Base-by-base conservation (phyloP, 2,797 vertebrate genomes). In the Xyrichtys novacula region DNA sequence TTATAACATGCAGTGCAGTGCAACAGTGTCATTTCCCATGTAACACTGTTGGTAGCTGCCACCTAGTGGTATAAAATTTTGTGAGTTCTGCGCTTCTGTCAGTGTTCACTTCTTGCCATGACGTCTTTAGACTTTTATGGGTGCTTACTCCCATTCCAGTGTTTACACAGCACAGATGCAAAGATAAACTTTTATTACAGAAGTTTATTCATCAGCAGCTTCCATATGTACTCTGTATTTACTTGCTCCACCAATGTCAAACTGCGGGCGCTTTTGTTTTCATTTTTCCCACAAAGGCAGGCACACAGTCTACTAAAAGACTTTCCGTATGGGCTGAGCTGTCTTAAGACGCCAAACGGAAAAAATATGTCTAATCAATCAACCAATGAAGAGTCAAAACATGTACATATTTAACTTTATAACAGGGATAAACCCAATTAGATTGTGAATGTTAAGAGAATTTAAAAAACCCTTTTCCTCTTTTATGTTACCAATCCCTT, bases 201-300 rank as follows among this genome's bases (percentile, higher is more conserved):
- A 2, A 42, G 47, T 9, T 52, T 22, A 32, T 74, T 40, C 31
- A 15, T 31, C 19, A 32, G 40, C 5, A 9, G 16, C n/a, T 6
- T 22, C 6, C 23, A 6, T 36, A 14, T 68, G 26, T 29, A 32
- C 34, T 3, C 8, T 2, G 0, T 76, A 42, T 68, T 76, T 72
- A 69, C 78, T 61, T 19, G 56, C 78, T 60, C 48, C 72, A 32
- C 64, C 68, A 65, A 64, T 31, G 65, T 52, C 60, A 69, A 69
- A 69, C 53, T 28, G 4, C 56, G 29, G 10, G 12, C 34, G 14
- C 29, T 31, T 29, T 7, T 9, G 3, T 53, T 9, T 34, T 38
- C 5, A 34, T n/a, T n/a, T n/a, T n/a, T n/a, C n/a, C n/a, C n/a
- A 4, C 1, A 31, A 20, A 61, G 46, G 15, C n/a, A 2, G 48